phyloP scores from a whole-genome alignment of 2,888 invertebrate genomes.

The Scaeva pyrastri region DNA sequence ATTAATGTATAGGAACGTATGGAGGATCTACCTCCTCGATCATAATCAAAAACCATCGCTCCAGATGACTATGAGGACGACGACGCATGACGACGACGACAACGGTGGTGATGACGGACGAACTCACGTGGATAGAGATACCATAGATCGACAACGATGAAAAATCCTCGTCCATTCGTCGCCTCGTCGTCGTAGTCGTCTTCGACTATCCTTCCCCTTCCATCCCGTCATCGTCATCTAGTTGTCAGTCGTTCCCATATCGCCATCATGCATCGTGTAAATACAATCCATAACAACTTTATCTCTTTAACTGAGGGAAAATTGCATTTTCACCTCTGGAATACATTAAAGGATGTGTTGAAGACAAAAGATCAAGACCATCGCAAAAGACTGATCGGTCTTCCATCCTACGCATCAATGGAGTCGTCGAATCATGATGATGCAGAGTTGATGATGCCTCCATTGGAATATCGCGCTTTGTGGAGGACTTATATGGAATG shows the following conservation, averaged over 20 bases:
- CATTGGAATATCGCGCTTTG: slow-evolving; percentile 1
- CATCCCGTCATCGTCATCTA: not conserved
- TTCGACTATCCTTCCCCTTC: too few relatives aligned
- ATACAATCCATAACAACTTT: slow-evolving; percentile 61
- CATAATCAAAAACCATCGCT: slow-evolving; percentile 59
- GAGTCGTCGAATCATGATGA: not conserved
- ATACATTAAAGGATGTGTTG: slow-evolving; percentile 22
- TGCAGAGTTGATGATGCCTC: not conserved
- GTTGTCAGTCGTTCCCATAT: too few relatives aligned
- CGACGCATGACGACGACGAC: too few relatives aligned
- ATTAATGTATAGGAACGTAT: not conserved
- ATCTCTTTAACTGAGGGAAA: slow-evolving; percentile 48
- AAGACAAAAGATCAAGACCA: slow-evolving; percentile 20
- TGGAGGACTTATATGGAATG: not conserved
- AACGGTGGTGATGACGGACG: not conserved
- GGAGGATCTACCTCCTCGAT: slow-evolving; percentile 52
- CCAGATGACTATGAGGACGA: not conserved
- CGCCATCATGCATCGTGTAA: slow-evolving; percentile 22
- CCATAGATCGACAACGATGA: not conserved
- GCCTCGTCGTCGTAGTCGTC: not conserved
- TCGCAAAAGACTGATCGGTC: slow-evolving; percentile 18
- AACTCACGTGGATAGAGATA: not conserved
- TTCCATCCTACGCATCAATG: slow-evolving; percentile 62
- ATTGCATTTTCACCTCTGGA: slow-evolving; percentile 58
- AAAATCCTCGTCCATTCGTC: not conserved